Conservation (phyloP, 2,797 vertebrate species). For the Danio tinwini region DNA sequence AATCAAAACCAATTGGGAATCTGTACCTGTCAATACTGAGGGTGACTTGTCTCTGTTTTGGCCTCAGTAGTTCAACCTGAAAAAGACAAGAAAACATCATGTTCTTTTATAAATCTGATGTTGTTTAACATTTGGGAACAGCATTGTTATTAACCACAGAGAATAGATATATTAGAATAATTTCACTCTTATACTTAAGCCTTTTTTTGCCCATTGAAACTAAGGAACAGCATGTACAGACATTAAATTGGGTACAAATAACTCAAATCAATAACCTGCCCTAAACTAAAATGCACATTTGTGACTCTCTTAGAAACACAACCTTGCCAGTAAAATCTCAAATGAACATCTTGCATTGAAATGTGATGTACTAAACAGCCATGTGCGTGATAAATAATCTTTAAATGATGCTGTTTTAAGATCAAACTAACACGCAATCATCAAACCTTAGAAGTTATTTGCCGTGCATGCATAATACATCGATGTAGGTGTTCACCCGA, state of each 20-base stretch:
- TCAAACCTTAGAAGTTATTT: conserved; percentile 23
- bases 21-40: background rate
- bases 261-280: background rate
- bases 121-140: conserved; percentile 60
- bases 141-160: conserved; percentile 66
- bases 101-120: conserved; percentile 15
- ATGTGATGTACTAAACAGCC: background rate
- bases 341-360: background rate
- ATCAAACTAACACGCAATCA: background rate
- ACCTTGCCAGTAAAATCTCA: conserved; percentile 2
- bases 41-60: too few species aligned
- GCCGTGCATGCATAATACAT: background rate
- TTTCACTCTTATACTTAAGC: conserved; percentile 65
- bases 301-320: background rate
- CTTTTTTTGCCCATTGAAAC: background rate
- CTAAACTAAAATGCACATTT: background rate
- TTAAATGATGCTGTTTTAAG: background rate
- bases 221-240: conserved; percentile 5
- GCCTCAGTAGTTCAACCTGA: background rate
- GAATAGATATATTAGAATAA: conserved; percentile 70
- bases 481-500: conserved; percentile 10
- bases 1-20: background rate
- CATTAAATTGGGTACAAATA: conserved; percentile 5
- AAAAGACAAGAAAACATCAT: background rate
- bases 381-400: background rate